Evolutionary conservation across 2,797 vertebrate species (phyloP).

Genomic region (Myotis myotis): DNA sequence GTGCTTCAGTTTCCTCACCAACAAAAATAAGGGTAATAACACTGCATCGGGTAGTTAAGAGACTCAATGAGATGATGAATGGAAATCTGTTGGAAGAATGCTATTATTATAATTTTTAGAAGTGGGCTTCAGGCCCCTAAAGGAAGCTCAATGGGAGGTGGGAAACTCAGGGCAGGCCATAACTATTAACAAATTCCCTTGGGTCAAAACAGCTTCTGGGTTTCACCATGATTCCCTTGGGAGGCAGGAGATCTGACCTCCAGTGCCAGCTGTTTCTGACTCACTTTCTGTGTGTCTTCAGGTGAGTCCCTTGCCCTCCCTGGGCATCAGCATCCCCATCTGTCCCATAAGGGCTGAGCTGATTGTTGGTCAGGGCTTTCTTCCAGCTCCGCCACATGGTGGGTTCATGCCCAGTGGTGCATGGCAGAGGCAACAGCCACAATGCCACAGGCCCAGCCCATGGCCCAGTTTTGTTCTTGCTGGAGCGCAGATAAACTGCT

Average conservation of each 20-base stretch:
- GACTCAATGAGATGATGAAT: neutral
- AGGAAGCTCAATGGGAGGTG: neutral
- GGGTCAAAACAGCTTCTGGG: neutral
- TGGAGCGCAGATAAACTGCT: neutral
- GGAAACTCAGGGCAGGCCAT: neutral
- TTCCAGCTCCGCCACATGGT: neutral
- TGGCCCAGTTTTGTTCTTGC: slow-evolving; percentile 26
- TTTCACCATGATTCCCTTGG: neutral
- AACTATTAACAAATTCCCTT: neutral
- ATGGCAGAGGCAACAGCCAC: neutral
- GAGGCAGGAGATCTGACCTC: neutral
- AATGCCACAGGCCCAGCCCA: neutral
- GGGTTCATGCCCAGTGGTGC: slow-evolving; percentile 12
- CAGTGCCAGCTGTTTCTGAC: neutral
- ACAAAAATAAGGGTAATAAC: neutral
- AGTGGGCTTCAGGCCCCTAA: neutral
- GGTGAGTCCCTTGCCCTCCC: neutral
- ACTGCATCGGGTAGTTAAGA: neutral
- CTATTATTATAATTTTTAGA: neutral
- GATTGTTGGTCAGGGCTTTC: neutral
- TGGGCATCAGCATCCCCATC: neutral
- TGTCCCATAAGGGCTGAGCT: neutral
- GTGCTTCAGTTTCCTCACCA: slow-evolving; percentile 29
- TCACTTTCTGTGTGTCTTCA: neutral
- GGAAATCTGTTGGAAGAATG: slow-evolving; percentile 4